These are phyloP conservation scores for Megaceryle torquata DNA, from an alignment of 2,113 vertebrate genomes.

Conservation along the genomic window DNA sequence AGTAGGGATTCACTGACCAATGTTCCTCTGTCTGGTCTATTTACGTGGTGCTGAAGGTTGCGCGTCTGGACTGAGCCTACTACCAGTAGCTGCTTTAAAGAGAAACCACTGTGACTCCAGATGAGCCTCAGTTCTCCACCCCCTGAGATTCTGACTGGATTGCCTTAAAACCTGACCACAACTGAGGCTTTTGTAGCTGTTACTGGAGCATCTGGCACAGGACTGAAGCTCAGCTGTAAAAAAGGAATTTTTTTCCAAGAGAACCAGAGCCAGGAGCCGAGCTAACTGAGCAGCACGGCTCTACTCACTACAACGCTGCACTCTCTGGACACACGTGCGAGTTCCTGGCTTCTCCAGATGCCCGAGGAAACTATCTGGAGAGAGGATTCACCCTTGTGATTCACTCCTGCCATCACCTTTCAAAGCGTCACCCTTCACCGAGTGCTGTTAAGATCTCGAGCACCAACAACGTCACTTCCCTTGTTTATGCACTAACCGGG, in stretches of 20 bases:
- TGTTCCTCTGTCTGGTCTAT: neutral
- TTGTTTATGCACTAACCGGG: slow-evolving; percentile 55
- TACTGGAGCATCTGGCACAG: neutral
- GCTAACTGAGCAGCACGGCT: neutral
- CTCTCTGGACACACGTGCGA: neutral
- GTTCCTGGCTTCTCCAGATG: neutral
- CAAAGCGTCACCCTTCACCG: neutral
- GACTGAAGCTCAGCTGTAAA: neutral
- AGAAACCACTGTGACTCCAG: rapidly evolving
- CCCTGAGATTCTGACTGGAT: neutral
- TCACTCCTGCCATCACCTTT: neutral
- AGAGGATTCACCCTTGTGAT: neutral
- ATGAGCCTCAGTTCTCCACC: neutral
- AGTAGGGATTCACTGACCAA: neutral
- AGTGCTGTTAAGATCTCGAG: neutral
- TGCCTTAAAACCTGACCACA: neutral
- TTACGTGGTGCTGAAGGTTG: neutral
- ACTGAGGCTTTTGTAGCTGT: neutral
- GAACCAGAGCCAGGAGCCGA: neutral
- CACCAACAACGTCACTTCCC: neutral
- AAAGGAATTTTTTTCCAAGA: neutral
- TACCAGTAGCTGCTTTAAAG: neutral
- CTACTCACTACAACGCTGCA: neutral
- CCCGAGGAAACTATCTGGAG: neutral
- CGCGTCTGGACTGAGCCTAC: neutral